These are phyloP conservation scores for Porites lobata DNA, from an alignment of 92 coral and sea anemone species.

Conservation along the genomic window DNA sequence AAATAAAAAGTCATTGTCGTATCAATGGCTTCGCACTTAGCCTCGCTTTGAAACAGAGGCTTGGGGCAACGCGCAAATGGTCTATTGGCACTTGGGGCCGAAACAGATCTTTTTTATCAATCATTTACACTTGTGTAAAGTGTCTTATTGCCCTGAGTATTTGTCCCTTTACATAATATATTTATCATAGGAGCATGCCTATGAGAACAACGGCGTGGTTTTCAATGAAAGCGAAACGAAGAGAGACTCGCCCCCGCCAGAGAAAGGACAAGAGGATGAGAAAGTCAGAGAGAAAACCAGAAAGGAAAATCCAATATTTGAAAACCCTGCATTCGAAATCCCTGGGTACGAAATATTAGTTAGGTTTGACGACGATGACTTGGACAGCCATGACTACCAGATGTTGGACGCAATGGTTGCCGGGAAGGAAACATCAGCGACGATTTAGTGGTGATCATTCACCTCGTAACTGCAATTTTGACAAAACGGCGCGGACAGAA, in stretches of 20 bases:
- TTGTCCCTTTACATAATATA: neutral
- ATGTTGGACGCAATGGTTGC: neutral
- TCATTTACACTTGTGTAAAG: too few species aligned
- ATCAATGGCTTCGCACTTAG: too few species aligned
- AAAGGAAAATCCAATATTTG: neutral
- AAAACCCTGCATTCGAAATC: slow-evolving; percentile 4
- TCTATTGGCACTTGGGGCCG: too few species aligned
- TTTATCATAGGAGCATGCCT: neutral
- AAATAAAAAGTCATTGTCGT: too few species aligned
- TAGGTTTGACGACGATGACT: neutral
- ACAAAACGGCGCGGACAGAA: too few species aligned
- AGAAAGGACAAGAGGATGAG: slow-evolving; percentile 22
- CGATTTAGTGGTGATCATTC: too few species aligned
- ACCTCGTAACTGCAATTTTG: too few species aligned
- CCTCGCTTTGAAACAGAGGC: too few species aligned
- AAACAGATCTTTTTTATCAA: too few species aligned
- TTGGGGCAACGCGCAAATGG: too few species aligned
- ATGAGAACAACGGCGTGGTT: slow-evolving; percentile 1
- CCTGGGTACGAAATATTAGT: neutral
- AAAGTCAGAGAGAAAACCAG: slow-evolving; percentile 1
- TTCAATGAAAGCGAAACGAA: neutral
- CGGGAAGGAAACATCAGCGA: neutral
- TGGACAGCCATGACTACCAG: neutral
- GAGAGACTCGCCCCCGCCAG: slow-evolving; percentile 9
- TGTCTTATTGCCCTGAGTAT: too few species aligned